A percentile compares a stretch with the other conserved stretches of the same genome.
Conservation (phyloP, 2,888 invertebrate species). For the Linnaemya tessellans region DNA sequence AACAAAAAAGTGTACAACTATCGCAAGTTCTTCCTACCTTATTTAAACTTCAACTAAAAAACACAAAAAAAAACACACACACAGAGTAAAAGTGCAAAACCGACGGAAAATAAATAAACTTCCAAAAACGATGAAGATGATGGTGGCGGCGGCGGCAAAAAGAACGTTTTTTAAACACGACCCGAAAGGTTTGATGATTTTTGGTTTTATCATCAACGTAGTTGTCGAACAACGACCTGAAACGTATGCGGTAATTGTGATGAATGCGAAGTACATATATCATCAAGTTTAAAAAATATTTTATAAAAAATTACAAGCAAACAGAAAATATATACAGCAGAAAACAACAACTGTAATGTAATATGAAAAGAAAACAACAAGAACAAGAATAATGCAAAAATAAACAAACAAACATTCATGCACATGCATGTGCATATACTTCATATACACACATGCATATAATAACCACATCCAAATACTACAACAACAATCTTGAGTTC, state of each 20-base stretch:
- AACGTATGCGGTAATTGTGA: slow-evolving; percentile 72
- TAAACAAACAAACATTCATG: slow-evolving; percentile 52
- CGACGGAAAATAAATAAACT: slow-evolving; percentile 20
- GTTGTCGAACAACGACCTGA: slow-evolving; percentile 71
- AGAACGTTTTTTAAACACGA: slow-evolving; percentile 27
- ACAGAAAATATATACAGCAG: neutral
- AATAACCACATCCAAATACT: slow-evolving; percentile 54
- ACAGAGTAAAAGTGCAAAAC: slow-evolving; percentile 25
- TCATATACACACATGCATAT: slow-evolving; percentile 42
- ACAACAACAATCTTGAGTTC: slow-evolving; percentile 56
- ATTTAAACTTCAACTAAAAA: slow-evolving; percentile 40
- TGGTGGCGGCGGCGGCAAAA: slow-evolving; percentile 18
- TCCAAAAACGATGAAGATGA: slow-evolving; percentile 38
- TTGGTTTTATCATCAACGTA: slow-evolving; percentile 53
- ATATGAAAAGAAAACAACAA: slow-evolving; percentile 52
- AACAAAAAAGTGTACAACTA: slow-evolving; percentile 31
- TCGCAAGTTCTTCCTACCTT: slow-evolving; percentile 1
- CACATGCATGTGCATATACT: slow-evolving; percentile 1
- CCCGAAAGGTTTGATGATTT: slow-evolving; percentile 51
- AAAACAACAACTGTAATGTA: slow-evolving; percentile 48
- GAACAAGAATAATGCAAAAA: slow-evolving; percentile 58
- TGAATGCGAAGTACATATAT: slow-evolving; percentile 72
- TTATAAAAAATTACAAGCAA: slow-evolving; percentile 26
- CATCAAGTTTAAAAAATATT: slow-evolving; percentile 69
- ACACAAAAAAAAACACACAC: neutral